phyloP scores from a whole-genome alignment of 2,113 vertebrate genomes.

The Hemiprocne comata region DNA sequence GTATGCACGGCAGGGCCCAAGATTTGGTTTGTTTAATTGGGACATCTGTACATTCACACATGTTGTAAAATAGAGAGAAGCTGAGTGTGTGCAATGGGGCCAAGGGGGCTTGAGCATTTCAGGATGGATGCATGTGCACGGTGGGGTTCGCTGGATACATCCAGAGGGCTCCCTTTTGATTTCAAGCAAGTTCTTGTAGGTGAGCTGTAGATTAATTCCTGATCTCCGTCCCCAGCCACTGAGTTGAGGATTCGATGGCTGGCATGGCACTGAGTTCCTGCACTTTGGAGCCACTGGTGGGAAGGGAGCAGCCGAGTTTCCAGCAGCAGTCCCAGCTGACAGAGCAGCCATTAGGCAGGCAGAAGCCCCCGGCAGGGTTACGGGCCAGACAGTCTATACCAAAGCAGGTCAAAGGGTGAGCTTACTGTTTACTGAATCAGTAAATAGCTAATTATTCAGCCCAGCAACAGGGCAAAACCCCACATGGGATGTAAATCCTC shows the following conservation, averaged over 20 bases:
- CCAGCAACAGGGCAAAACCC: not conserved
- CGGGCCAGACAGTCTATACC: constrained; percentile 21
- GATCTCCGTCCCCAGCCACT: fast-evolving
- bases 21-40: not conserved
- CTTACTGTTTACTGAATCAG: constrained; percentile 12
- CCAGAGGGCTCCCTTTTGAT: too few species aligned
- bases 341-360: not conserved
- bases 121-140: fast-evolving
- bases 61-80: not conserved
- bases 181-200: not conserved
- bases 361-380: not conserved
- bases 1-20: not conserved
- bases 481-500: not conserved
- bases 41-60: not conserved
- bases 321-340: not conserved
- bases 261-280: not conserved
- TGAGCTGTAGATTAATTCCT: not conserved
- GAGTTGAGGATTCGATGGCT: not conserved
- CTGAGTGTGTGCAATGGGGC: not conserved
- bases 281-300: not conserved
- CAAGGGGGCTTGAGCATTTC: not conserved
- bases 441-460: constrained; percentile 48
- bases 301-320: not conserved
- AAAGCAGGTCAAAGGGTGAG: constrained; percentile 24
- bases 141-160: not conserved